Percentiles rank a stretch among this genome's conserved stretches.
These are phyloP conservation scores for Nomada lathburiana DNA, from an alignment of 2,888 invertebrate species.

Conservation along the genomic window DNA sequence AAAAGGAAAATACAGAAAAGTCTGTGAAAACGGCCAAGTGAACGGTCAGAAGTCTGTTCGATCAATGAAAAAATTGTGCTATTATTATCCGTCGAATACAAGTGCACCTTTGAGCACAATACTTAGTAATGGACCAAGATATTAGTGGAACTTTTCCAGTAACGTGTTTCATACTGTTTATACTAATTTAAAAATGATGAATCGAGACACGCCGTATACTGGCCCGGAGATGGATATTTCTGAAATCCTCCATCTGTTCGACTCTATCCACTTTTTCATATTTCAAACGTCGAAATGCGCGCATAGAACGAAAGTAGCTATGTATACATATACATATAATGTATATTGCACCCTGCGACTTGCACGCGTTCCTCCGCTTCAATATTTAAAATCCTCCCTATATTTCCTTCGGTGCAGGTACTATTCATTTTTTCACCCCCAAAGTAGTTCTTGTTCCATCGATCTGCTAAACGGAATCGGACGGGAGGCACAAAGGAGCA, in stretches of 20 bases:
- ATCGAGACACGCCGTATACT: constrained; percentile 3
- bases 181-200: background rate
- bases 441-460: background rate
- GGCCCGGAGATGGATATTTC: constrained; percentile 17
- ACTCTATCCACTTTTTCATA: constrained; percentile 29
- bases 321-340: too few species aligned
- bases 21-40: background rate
- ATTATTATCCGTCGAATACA: too few species aligned
- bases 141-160: background rate
- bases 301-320: background rate
- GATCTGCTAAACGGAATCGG: constrained; percentile 10
- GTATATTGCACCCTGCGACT: background rate
- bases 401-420: background rate
- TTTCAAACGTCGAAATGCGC: constrained; percentile 36
- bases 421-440: background rate
- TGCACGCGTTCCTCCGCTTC: constrained; percentile 7
- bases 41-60: too few species aligned
- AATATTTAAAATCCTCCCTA: constrained; percentile 8
- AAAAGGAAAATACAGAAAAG: background rate
- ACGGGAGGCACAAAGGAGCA: background rate
- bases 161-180: background rate
- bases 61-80: too few species aligned
- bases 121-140: too few species aligned
- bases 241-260: constrained; percentile 20
- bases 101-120: too few species aligned